Base-by-base conservation (phyloP, 2,888 invertebrate species). In the Atrina japonica region DNA sequence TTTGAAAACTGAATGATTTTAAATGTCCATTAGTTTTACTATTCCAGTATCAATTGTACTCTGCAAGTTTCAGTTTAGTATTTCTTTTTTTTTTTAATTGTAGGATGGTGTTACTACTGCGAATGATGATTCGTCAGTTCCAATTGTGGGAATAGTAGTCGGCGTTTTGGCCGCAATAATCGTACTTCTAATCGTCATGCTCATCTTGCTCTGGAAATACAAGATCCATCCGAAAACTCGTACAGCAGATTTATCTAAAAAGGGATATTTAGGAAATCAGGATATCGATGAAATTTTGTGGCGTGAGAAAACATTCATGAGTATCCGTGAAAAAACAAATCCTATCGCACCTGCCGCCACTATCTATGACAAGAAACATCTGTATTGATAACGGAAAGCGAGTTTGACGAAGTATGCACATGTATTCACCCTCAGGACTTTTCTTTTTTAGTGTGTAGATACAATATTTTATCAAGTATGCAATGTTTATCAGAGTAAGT, bases 201-300 rank as follows among this genome's bases (percentile, higher is more conserved):
- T 70, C 1, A 3, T 80, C 11, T 21, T 77, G 3, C 23, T 80
- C 18, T 82, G 83, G 83, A 79, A 67, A 55, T 72, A 60, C 25
- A 73, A 72, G 49, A 56, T 81, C 65, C 50, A 55, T 27, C 83
- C 83, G 0, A 78, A 79, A 35, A 77, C 80, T 21, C 73, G 80
- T 66, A 80, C 80, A 23, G 25, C 47, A 14, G 64, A 58, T 41
- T 29, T 40, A 14, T 35, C 18, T 18, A 18, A 52, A 41, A 30
- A 30, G 18, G 43, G 52, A 21, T 59, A 68, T 21, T 59, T 58
- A 16, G 63, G 66, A 25, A 63, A 61, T 18, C 35, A 35, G 5
- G 53, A 64, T 16, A 41, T 64, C 6, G 64, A 64, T 6, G 53
- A 64, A n/a, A 64, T 53, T n/a, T 14, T 61, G 35, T 61, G 47